These are phyloP conservation scores for Boulengeromyrus knoepffleri DNA, from an alignment of 2,113 vertebrate species.

Conservation along the genomic window DNA sequence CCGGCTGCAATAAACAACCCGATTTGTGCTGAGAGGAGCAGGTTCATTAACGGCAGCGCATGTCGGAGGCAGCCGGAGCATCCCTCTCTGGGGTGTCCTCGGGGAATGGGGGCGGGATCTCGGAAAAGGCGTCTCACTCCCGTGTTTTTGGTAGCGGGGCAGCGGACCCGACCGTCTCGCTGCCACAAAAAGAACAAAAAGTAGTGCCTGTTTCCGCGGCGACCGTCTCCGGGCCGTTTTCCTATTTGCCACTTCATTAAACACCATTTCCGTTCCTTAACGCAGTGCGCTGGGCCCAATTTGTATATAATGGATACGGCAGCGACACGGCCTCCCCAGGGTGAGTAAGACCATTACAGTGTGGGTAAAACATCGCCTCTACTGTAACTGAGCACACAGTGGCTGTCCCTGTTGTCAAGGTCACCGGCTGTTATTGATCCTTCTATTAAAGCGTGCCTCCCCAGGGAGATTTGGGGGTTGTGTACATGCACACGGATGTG, in stretches of 20 bases:
- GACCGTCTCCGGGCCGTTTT: neutral
- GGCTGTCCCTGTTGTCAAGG: neutral
- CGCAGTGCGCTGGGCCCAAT: neutral
- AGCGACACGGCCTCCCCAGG: neutral
- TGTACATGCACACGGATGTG: neutral
- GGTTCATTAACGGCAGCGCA: neutral
- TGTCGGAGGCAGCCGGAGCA: neutral
- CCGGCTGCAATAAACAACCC: neutral
- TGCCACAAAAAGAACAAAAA: neutral
- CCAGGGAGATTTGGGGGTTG: neutral
- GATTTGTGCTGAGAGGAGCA: neutral
- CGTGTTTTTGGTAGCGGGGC: neutral
- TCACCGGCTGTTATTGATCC: neutral
- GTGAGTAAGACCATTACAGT: neutral
- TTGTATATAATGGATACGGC: conserved; percentile 4
- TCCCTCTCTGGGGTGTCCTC: neutral
- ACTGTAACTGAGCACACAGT: neutral
- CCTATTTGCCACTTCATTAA: conserved; percentile 14
- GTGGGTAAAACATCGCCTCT: neutral
- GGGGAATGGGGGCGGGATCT: neutral
- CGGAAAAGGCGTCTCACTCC: neutral
- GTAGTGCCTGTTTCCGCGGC: neutral
- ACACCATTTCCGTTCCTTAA: neutral
- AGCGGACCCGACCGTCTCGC: neutral
- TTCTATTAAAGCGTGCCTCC: neutral